A percentile compares a stretch with the other conserved stretches of the same genome.
These are phyloP conservation scores for Rhombomys opimus DNA, from an alignment of 2,113 vertebrate genomes.

Conservation along the genomic window DNA sequence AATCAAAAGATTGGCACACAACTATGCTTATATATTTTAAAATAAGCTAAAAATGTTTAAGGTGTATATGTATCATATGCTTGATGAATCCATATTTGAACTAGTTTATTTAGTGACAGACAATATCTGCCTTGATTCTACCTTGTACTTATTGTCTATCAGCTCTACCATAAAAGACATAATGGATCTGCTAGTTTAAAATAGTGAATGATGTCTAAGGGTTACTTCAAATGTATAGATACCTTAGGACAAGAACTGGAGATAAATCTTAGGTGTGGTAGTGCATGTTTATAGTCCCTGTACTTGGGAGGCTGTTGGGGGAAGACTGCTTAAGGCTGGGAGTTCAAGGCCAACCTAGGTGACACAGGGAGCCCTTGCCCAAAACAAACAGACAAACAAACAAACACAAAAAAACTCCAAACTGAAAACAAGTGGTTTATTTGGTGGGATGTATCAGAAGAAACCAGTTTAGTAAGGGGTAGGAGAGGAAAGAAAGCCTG, in stretches of 20 bases:
- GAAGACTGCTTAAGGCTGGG: not conserved
- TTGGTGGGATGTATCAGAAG: not conserved
- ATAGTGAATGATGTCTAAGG: not conserved
- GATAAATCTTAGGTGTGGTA: not conserved
- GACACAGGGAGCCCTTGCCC: not conserved
- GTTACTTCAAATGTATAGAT: not conserved
- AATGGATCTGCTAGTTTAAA: not conserved
- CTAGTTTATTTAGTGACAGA: slow-evolving; percentile 32
- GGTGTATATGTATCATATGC: not conserved
- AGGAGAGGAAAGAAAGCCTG: not conserved
- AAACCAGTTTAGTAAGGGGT: not conserved
- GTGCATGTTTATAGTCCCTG: not conserved
- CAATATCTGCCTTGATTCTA: slow-evolving; percentile 1
- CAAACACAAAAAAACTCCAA: not conserved
- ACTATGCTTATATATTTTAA: not conserved
- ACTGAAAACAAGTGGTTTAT: slow-evolving; percentile 21
- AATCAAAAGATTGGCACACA: slow-evolving; percentile 9
- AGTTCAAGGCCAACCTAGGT: not conserved
- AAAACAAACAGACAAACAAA: not conserved
- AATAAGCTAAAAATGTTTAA: not conserved
- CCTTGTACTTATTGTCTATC: not conserved
- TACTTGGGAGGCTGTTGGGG: not conserved
- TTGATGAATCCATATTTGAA: slow-evolving; percentile 13
- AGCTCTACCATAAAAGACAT: not conserved
- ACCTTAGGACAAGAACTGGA: not conserved